Evolutionary conservation across 2,888 invertebrate genomes (phyloP).

Genomic region (Petrolisthes cinctipes): DNA sequence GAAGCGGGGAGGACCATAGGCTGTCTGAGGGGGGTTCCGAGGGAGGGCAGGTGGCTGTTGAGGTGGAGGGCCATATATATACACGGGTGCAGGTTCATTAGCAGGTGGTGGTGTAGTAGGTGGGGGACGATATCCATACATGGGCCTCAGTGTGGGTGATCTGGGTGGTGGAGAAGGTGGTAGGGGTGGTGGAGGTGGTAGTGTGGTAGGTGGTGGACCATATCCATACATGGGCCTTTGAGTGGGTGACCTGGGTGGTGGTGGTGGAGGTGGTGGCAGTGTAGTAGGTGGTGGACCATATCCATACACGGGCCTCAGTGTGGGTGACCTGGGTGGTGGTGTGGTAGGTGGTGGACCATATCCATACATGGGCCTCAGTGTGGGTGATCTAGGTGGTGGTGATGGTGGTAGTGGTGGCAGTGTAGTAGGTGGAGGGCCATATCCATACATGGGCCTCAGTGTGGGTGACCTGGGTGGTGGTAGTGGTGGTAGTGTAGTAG

Average conservation of each 20-base stretch:
- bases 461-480: conserved; percentile 19
- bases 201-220: conserved; percentile 36
- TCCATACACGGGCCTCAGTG: conserved; percentile 5
- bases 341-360: conserved; percentile 30
- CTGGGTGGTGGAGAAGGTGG: conserved; percentile 44
- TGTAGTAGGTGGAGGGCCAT: conserved; percentile 37
- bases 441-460: conserved; percentile 15
- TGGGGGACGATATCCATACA: conserved; percentile 19
- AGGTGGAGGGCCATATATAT: conserved; percentile 43
- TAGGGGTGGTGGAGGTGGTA: conserved; percentile 34
- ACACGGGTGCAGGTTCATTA: conserved; percentile 16
- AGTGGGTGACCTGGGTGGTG: background rate
- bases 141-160: conserved; percentile 12
- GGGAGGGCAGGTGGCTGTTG: conserved; percentile 27
- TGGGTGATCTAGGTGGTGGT: conserved; percentile 30
- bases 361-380: conserved; percentile 4
- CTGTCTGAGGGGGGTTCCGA: conserved; percentile 25
- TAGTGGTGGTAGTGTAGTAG: conserved; percentile 21
- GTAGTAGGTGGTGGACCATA: conserved; percentile 53
- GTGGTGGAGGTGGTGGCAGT: conserved; percentile 36
- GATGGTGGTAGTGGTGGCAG: conserved; percentile 47
- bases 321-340: conserved; percentile 22
- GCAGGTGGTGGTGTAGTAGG: conserved; percentile 66
- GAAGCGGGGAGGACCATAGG: conserved; percentile 11
- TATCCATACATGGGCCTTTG: background rate